phyloP scores from a whole-genome alignment of 1,140 invertebrate species.

The Sycophila sp. region DNA sequence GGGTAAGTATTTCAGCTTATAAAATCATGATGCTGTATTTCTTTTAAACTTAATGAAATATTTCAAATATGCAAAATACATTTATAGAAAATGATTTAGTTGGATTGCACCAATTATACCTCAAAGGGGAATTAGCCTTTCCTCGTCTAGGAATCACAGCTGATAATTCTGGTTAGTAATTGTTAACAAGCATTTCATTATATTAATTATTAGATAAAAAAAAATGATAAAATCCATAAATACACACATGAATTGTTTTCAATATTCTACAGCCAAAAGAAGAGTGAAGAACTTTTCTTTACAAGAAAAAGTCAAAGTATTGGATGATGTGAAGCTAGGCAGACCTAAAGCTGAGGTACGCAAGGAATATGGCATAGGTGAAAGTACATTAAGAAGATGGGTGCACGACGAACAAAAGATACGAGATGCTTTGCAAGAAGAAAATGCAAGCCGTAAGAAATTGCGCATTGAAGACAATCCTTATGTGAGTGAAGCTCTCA shows the following conservation, averaged over 20 bases:
- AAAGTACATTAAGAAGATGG: conserved; percentile 29
- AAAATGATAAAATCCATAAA: no score
- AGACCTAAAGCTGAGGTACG: conserved; percentile 19
- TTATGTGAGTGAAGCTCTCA: conserved; percentile 34
- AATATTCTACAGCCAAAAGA: conserved; percentile 6
- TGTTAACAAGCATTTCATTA: no score
- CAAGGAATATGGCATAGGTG: conserved; percentile 22
- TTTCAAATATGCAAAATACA: background rate
- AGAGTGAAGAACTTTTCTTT: conserved; percentile 25
- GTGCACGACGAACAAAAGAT: conserved; percentile 31
- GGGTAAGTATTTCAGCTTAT: background rate
- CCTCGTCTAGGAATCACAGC: background rate
- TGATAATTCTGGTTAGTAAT: conserved; percentile 6
- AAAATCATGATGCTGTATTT: background rate
- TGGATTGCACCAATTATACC: background rate
- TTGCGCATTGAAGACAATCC: conserved; percentile 19
- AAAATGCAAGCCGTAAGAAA: conserved; percentile 23
- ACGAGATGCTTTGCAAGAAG: conserved; percentile 1
- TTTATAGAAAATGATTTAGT: background rate
- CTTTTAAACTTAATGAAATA: background rate
- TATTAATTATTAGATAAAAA: no score
- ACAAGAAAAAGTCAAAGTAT: conserved; percentile 17
- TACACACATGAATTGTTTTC: background rate
- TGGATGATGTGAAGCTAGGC: conserved; percentile 20
- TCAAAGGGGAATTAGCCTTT: conserved; percentile 1